phyloP scores from a whole-genome alignment of 2,888 invertebrate species.

The Brachyopa scutellaris region DNA sequence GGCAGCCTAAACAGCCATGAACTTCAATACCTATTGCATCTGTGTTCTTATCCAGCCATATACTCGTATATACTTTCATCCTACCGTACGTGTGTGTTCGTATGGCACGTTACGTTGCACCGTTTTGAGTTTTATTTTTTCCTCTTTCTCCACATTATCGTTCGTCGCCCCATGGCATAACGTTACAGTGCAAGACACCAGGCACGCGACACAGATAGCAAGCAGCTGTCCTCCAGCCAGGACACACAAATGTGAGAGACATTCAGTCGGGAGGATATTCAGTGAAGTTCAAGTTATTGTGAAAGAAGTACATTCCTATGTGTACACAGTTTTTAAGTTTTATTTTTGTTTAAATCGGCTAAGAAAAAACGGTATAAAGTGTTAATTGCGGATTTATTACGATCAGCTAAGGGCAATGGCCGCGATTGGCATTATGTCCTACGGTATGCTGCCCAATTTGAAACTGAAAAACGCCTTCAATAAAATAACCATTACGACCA shows the following conservation, averaged over 20 bases:
- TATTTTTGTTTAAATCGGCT: neutral
- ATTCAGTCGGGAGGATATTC: slow-evolving; percentile 58
- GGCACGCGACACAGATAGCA: slow-evolving; percentile 86
- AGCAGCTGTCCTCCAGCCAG: slow-evolving; percentile 85
- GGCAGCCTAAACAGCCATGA: slow-evolving; percentile 65
- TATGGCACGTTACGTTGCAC: slow-evolving; percentile 81
- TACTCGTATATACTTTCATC: slow-evolving; percentile 26
- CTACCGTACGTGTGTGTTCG: slow-evolving; percentile 35
- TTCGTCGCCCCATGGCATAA: slow-evolving; percentile 82
- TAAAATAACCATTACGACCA: slow-evolving; percentile 79
- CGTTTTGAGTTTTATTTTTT: slow-evolving; percentile 81
- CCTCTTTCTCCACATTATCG: slow-evolving; percentile 79
- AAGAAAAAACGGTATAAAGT: neutral
- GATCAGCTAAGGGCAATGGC: slow-evolving; percentile 76
- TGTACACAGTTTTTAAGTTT: neutral
- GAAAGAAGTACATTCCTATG: neutral
- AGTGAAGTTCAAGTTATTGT: slow-evolving; percentile 39
- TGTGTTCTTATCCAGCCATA: slow-evolving; percentile 71
- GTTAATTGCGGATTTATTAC: neutral
- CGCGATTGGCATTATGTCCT: slow-evolving; percentile 78
- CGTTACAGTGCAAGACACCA: slow-evolving; percentile 84
- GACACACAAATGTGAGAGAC: slow-evolving; percentile 77
- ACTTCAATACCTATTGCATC: slow-evolving; percentile 56
- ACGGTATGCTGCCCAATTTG: slow-evolving; percentile 76
- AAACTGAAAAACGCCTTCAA: slow-evolving; percentile 78